Evolutionary conservation across 2,113 vertebrate species (phyloP).

Genomic region (Labrus mixtus): DNA sequence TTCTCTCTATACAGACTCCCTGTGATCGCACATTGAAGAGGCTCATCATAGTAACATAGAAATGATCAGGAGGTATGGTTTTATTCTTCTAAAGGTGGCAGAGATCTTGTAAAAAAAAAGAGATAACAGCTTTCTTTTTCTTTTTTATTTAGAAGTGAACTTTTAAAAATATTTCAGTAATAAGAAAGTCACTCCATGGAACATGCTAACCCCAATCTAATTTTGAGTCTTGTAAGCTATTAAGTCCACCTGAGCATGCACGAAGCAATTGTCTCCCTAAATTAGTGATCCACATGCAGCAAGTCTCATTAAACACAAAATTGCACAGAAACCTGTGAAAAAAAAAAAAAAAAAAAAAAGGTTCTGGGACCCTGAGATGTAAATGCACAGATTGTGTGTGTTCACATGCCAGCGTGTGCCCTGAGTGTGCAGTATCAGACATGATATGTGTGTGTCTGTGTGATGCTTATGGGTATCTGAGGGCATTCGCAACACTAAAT

Average conservation of each 20-base stretch:
- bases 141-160: conserved; percentile 27
- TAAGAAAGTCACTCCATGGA: conserved; percentile 29
- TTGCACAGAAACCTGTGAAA: conserved; percentile 14
- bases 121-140: not conserved
- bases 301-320: conserved; percentile 73
- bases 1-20: conserved; percentile 15
- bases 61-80: no score
- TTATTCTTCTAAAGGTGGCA: not conserved
- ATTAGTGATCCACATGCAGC: conserved; percentile 34
- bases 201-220: conserved; percentile 42
- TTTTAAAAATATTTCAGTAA: conserved; percentile 39
- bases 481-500: conserved; percentile 65
- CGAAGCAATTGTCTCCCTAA: conserved; percentile 73
- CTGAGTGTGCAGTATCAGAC: not conserved
- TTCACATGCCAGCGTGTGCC: not conserved
- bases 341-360: no score
- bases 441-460: conserved; percentile 2
- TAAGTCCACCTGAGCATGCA: conserved; percentile 67
- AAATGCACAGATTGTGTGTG: conserved; percentile 27
- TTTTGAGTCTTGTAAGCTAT: conserved; percentile 50
- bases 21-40: not conserved
- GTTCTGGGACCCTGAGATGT: not conserved
- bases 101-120: not conserved
- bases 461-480: conserved; percentile 41
- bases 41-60: not conserved